These are phyloP conservation scores for Alcedo atthis DNA, from an alignment of 2,797 vertebrate genomes.

Conservation along the genomic window DNA sequence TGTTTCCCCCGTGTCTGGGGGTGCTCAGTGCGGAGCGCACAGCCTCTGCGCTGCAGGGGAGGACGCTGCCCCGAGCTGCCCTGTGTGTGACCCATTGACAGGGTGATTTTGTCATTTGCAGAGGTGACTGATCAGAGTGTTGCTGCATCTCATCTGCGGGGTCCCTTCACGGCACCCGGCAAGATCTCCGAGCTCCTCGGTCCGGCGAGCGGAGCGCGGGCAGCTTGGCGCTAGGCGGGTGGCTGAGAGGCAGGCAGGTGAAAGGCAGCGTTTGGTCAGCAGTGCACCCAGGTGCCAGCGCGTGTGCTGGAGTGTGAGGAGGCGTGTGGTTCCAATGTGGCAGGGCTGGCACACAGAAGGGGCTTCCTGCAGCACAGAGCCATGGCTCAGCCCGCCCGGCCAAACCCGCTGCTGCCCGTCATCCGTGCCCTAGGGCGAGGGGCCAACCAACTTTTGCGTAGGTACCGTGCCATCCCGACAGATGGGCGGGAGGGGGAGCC, in stretches of 20 bases:
- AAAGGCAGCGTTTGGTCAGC: constrained; percentile 19
- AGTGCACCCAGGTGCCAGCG: constrained; percentile 60
- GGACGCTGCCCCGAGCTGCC: background rate
- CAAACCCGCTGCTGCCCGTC: constrained; percentile 75
- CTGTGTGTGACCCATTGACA: accelerated
- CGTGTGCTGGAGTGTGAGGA: constrained; percentile 59
- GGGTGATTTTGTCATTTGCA: background rate
- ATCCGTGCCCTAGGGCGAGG: constrained; percentile 77
- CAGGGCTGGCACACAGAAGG: constrained; percentile 62
- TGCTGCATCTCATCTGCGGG: background rate
- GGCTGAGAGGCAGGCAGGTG: background rate
- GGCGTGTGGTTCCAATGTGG: constrained; percentile 70
- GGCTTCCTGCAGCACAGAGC: constrained; percentile 62
- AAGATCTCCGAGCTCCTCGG: background rate
- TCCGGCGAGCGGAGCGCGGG: too few species aligned
- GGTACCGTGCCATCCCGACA: constrained; percentile 81
- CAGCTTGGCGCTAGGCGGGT: too few species aligned
- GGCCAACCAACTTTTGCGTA: constrained; percentile 77
- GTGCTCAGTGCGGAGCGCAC: background rate
- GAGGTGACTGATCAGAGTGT: background rate
- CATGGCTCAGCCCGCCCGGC: constrained; percentile 67
- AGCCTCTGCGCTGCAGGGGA: too few species aligned
- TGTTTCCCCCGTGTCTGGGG: background rate
- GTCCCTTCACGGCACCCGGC: background rate
- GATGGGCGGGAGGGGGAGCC: constrained; percentile 76